A percentile compares a stretch with the other conserved stretches of the same genome.
Evolutionary conservation across 2,797 vertebrate genomes (phyloP).

Genomic region (Smutsia gigantea): DNA sequence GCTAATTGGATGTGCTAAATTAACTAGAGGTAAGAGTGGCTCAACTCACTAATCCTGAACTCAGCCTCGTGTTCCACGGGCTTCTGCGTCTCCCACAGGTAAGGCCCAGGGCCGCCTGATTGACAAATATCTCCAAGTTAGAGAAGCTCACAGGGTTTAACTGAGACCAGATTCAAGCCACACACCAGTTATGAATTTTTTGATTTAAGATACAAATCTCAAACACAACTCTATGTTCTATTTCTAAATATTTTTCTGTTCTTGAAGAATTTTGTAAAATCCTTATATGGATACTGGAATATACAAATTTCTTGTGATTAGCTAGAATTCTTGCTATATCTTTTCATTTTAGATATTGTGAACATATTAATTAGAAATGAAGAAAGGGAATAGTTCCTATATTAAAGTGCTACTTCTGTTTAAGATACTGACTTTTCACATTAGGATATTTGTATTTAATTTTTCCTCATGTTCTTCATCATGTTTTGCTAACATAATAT

Average conservation of each 20-base stretch:
- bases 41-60: neutral
- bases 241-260: neutral
- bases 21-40: neutral
- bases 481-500: neutral
- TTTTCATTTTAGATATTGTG: neutral
- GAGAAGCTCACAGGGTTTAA: neutral
- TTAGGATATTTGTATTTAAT: neutral
- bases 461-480: neutral
- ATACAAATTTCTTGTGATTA: neutral
- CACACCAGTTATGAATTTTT: neutral
- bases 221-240: neutral
- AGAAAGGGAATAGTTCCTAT: neutral
- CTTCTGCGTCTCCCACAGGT: neutral
- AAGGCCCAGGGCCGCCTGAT: neutral
- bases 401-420: neutral
- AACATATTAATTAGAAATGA: neutral
- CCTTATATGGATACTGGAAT: neutral
- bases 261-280: neutral
- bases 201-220: neutral
- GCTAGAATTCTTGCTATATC: neutral
- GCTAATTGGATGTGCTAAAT: neutral
- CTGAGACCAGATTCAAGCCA: neutral
- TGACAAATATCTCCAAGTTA: neutral
- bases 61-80: neutral
- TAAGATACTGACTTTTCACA: neutral